phyloP scores from a whole-genome alignment of 2,113 vertebrate genomes.

The Calidris pugnax region DNA sequence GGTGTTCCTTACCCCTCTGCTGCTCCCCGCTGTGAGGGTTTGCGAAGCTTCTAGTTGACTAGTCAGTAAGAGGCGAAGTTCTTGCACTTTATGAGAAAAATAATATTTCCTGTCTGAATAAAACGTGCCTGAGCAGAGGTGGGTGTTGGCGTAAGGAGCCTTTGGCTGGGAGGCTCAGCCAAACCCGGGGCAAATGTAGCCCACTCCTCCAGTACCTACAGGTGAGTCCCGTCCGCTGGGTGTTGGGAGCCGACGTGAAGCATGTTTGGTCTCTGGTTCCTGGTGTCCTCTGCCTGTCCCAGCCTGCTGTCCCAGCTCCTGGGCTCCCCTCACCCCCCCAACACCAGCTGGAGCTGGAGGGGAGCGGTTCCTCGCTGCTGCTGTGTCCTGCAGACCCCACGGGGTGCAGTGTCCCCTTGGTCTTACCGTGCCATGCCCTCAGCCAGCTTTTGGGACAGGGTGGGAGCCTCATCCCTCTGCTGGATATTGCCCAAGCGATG shows the following conservation, averaged over 20 bases:
- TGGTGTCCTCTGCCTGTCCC: neutral
- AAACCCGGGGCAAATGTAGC: neutral
- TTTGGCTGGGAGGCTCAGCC: neutral
- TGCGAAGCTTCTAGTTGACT: conserved; percentile 19
- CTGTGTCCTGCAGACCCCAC: neutral
- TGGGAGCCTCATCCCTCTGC: neutral
- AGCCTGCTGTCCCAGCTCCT: neutral
- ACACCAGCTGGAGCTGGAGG: neutral
- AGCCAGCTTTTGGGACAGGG: neutral
- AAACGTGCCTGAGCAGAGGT: neutral
- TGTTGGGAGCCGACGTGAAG: neutral
- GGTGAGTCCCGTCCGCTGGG: neutral
- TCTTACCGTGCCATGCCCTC: neutral
- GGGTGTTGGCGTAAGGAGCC: neutral
- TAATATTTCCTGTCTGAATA: neutral
- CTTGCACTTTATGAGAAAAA: conserved; percentile 43
- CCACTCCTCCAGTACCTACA: neutral
- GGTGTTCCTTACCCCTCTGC: neutral
- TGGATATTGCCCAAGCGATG: neutral
- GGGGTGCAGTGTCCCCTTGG: neutral
- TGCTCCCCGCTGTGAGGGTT: neutral
- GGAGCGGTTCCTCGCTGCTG: neutral
- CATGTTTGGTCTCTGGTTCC: neutral
- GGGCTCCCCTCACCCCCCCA: neutral
- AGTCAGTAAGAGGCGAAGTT: conserved; percentile 14